phyloP scores from a whole-genome alignment of 2,797 vertebrate genomes.

The Onychomys leucogaster region DNA sequence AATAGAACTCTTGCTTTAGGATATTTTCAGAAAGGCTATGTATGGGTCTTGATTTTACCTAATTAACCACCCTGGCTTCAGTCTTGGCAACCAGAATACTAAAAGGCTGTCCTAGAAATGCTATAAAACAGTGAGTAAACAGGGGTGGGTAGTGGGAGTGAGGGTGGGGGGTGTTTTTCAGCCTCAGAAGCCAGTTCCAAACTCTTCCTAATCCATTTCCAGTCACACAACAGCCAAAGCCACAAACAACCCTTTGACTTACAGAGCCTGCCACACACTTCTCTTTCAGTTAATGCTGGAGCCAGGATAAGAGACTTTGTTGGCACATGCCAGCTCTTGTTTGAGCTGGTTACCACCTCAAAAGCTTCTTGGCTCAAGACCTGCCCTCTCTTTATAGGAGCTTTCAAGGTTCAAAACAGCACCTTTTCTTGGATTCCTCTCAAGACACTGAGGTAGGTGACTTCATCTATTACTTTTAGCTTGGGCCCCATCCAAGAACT shows the following conservation, averaged over 20 bases:
- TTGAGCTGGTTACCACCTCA: slow-evolving; percentile 80
- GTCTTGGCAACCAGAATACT: slow-evolving; percentile 71
- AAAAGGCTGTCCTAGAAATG: slow-evolving; percentile 68
- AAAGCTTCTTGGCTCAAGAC: slow-evolving; percentile 68
- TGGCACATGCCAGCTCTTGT: slow-evolving; percentile 67
- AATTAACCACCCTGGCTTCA: slow-evolving; percentile 64
- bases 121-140: slow-evolving; percentile 78
- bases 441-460: neutral
- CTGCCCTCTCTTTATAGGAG: slow-evolving; percentile 71
- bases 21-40: slow-evolving; percentile 57
- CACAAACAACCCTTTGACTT: neutral
- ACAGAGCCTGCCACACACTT: slow-evolving; percentile 67
- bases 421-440: slow-evolving; percentile 55
- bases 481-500: slow-evolving; percentile 36
- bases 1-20: slow-evolving; percentile 45
- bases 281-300: neutral
- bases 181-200: slow-evolving; percentile 46
- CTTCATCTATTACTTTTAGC: slow-evolving; percentile 24
- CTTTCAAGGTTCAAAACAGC: slow-evolving; percentile 75
- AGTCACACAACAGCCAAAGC: slow-evolving; percentile 72
- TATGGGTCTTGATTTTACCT: slow-evolving; percentile 52
- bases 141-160: neutral
- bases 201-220: slow-evolving; percentile 43
- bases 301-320: fast-evolving
- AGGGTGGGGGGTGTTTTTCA: neutral